Conservation (phyloP, 2,113 vertebrate genomes). For the Atractosteus spatula region DNA sequence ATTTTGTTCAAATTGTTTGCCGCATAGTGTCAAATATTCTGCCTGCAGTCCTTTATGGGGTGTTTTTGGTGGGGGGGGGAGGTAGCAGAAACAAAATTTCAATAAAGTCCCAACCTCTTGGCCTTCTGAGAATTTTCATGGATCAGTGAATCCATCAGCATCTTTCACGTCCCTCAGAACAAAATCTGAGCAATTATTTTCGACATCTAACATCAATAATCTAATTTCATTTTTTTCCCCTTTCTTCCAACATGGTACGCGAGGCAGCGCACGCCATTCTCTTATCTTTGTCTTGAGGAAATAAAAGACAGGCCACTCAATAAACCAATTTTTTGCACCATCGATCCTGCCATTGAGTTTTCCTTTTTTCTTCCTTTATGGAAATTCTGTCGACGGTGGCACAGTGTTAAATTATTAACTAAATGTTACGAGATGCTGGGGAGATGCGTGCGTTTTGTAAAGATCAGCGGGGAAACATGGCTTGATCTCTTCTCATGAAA, state of each 20-base stretch:
- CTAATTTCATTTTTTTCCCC: conserved; percentile 60
- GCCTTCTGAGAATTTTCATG: conserved; percentile 49
- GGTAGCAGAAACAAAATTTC: conserved; percentile 30
- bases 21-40: not conserved
- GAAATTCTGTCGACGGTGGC: conserved; percentile 63
- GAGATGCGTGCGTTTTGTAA: conserved; percentile 46
- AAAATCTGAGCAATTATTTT: conserved; percentile 83
- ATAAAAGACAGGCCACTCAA: conserved; percentile 72
- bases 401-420: conserved; percentile 77
- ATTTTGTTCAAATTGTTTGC: not conserved
- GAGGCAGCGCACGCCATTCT: conserved; percentile 37
- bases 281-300: conserved; percentile 74
- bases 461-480: conserved; percentile 41
- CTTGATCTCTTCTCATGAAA: conserved; percentile 42
- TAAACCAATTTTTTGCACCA: conserved; percentile 81
- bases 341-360: conserved; percentile 73
- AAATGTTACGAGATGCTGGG: conserved; percentile 62
- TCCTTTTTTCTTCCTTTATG: conserved; percentile 48
- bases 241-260: conserved; percentile 11
- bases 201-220: conserved; percentile 80
- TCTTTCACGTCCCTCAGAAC: conserved; percentile 65
- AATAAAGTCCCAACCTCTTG: conserved; percentile 32
- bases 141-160: conserved; percentile 62
- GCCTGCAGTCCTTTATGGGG: not conserved
- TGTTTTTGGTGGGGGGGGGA: conserved; percentile 28